These are phyloP conservation scores for Muscidifurax raptorellus DNA, from an alignment of 1,140 invertebrate genomes.

Conservation along the genomic window DNA sequence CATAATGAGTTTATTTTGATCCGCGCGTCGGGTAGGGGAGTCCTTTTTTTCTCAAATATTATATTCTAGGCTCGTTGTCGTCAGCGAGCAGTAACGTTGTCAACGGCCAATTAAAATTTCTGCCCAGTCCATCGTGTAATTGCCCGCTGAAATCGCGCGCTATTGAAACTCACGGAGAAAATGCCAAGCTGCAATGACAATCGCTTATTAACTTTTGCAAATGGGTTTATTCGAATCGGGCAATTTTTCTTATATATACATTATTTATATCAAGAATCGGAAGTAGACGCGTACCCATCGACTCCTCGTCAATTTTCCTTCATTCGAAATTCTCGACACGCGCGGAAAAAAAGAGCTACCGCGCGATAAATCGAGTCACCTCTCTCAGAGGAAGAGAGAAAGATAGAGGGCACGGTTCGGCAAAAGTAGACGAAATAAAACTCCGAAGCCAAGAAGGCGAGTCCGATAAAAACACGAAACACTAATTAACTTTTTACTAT, in stretches of 20 bases:
- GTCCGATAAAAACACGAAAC: constrained; percentile 43
- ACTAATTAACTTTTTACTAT: constrained; percentile 51
- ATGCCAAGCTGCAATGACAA: background rate
- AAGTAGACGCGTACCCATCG: too few species aligned
- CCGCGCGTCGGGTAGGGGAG: too few species aligned
- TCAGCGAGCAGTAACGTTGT: too few species aligned
- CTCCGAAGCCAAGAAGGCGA: background rate
- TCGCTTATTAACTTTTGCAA: background rate
- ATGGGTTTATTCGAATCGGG: background rate
- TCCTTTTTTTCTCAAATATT: too few species aligned
- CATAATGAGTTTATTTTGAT: too few species aligned
- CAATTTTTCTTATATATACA: too few species aligned
- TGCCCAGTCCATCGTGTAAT: too few species aligned
- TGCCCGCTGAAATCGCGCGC: too few species aligned
- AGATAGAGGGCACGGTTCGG: background rate
- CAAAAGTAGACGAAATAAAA: constrained; percentile 39
- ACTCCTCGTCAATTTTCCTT: background rate
- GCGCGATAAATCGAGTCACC: constrained; percentile 44
- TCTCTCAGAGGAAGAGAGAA: too few species aligned
- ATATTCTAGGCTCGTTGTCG: too few species aligned
- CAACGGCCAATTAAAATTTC: too few species aligned
- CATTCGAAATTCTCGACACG: background rate
- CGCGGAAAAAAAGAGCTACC: background rate
- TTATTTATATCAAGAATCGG: too few species aligned
- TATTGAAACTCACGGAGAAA: background rate